phyloP scores from a whole-genome alignment of 2,113 vertebrate genomes.

The Dendropsophus ebraccatus region DNA sequence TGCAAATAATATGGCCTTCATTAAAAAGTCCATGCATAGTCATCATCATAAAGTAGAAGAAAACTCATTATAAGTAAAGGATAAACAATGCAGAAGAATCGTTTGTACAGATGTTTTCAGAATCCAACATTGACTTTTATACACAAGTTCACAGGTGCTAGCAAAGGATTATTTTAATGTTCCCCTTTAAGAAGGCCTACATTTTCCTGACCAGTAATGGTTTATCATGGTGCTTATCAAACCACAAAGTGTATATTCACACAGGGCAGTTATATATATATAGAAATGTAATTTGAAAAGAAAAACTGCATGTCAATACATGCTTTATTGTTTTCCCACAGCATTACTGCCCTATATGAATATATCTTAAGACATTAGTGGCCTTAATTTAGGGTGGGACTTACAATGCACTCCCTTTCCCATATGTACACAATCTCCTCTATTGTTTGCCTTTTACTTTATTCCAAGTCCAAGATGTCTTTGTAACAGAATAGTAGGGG shows the following conservation, averaged over 20 bases:
- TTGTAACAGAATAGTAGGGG: background rate
- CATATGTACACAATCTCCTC: background rate
- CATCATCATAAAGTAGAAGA: background rate
- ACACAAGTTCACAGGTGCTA: constrained; percentile 7
- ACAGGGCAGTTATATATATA: background rate
- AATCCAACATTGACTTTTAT: background rate
- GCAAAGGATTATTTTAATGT: constrained; percentile 14
- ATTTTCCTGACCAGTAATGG: background rate
- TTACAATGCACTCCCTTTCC: background rate
- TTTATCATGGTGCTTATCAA: constrained; percentile 5
- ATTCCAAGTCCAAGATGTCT: background rate
- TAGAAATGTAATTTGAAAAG: background rate
- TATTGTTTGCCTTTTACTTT: constrained; percentile 8
- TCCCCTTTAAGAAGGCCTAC: background rate
- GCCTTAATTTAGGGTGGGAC: background rate
- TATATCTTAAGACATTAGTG: background rate
- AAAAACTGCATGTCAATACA: background rate
- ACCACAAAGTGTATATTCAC: background rate
- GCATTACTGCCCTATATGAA: background rate
- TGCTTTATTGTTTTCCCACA: background rate
- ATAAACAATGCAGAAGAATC: background rate
- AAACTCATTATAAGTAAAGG: background rate
- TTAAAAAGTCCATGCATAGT: background rate
- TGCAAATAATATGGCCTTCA: background rate
- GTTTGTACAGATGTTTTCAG: background rate